Evolutionary conservation across 1,140 invertebrate species (phyloP).

Genomic region (Trichonephila clavata): DNA sequence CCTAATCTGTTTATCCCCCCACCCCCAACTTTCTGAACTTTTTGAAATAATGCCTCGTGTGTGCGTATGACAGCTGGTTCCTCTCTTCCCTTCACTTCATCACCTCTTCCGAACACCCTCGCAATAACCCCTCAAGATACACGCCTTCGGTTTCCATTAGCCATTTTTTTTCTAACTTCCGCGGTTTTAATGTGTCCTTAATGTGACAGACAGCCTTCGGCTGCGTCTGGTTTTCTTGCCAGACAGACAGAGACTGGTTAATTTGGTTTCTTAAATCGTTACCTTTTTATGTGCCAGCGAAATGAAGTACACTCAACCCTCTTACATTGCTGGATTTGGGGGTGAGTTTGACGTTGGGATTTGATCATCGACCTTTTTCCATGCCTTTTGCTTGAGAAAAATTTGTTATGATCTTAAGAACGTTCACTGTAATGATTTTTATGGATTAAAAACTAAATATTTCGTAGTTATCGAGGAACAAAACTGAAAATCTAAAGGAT

Average conservation of each 20-base stretch:
- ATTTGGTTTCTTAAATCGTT: too few relatives aligned
- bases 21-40: neutral
- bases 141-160: neutral
- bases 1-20: neutral
- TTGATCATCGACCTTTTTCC: too few relatives aligned
- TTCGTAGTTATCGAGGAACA: too few relatives aligned
- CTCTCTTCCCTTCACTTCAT: conserved; percentile 8
- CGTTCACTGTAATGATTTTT: too few relatives aligned
- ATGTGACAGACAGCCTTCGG: conserved; percentile 14
- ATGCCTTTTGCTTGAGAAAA: too few relatives aligned
- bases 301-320: too few relatives aligned
- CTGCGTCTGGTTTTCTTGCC: neutral
- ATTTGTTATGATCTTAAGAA: too few relatives aligned
- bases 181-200: neutral
- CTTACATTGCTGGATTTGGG: too few relatives aligned
- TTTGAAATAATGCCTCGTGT: neutral
- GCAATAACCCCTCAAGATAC: neutral
- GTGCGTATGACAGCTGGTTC: neutral
- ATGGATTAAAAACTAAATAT: too few relatives aligned
- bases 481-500: too few relatives aligned
- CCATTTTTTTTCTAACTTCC: neutral
- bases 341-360: too few relatives aligned
- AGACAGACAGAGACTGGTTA: neutral
- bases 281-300: too few relatives aligned
- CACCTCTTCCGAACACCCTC: neutral